phyloP scores from a whole-genome alignment of 2,888 invertebrate species.

The Lasius platythorax region DNA sequence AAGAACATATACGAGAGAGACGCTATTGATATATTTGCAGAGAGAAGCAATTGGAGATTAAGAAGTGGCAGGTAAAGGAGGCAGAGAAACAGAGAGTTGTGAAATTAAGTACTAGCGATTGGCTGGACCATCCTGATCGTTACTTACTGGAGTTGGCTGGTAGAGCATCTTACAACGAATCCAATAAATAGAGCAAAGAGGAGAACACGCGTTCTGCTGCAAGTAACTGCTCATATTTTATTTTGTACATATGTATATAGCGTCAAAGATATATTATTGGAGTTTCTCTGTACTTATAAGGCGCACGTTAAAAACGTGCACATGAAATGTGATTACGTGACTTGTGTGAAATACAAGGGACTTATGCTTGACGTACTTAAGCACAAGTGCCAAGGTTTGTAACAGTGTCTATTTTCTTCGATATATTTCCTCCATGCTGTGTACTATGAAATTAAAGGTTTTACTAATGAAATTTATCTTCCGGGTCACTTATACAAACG shows the following conservation, averaged over 20 bases:
- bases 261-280: conserved; percentile 53
- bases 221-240: conserved; percentile 60
- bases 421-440: neutral
- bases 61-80: conserved; percentile 96
- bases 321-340: conserved; percentile 45
- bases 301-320: conserved; percentile 11
- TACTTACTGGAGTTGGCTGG: conserved; percentile 96
- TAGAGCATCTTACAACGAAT: conserved; percentile 92
- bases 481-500: neutral
- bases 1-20: neutral
- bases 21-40: conserved; percentile 84
- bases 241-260: conserved; percentile 76
- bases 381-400: conserved; percentile 46
- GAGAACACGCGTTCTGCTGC: conserved; percentile 39
- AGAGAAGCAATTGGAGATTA: conserved; percentile 95
- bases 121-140: conserved; percentile 98
- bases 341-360: conserved; percentile 47
- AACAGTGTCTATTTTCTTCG: conserved; percentile 10
- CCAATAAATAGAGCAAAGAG: conserved; percentile 86
- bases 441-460: neutral
- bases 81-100: conserved; percentile 95
- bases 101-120: conserved; percentile 95
- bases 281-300: conserved; percentile 65
- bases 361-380: conserved; percentile 59
- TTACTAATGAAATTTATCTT: neutral